These are phyloP conservation scores for Forbesichthys agassizii DNA, from an alignment of 2,113 vertebrate species.

Conservation along the genomic window DNA sequence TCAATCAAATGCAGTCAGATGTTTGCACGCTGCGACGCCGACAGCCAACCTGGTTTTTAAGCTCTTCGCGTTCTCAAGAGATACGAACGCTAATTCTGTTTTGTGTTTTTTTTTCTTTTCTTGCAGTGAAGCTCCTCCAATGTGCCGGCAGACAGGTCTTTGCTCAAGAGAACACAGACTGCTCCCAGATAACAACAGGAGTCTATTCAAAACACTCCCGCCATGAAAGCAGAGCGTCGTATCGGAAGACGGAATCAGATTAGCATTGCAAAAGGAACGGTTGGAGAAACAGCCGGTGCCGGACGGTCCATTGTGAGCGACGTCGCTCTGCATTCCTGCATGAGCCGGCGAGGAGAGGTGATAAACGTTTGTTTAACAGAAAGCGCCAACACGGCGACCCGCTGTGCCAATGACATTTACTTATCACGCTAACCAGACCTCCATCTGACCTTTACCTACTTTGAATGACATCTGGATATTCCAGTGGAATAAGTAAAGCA, in stretches of 20 bases:
- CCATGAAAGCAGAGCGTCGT: constrained; percentile 30
- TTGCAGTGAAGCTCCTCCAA: not conserved
- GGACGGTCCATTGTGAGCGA: constrained; percentile 61
- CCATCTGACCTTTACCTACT: constrained; percentile 78
- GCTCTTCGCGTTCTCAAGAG: not conserved
- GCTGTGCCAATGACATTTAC: constrained; percentile 73
- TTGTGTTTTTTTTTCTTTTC: not conserved
- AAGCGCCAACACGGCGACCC: constrained; percentile 54
- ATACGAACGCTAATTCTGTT: not conserved
- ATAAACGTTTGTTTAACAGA: constrained; percentile 74
- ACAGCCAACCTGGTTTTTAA: not conserved
- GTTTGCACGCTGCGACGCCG: constrained; percentile 11
- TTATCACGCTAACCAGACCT: constrained; percentile 73
- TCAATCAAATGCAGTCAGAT: constrained; percentile 39
- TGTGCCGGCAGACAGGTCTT: not conserved
- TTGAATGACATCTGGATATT: constrained; percentile 79
- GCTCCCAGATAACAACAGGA: constrained; percentile 31
- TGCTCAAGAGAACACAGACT: constrained; percentile 1
- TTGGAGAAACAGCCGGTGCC: constrained; percentile 9
- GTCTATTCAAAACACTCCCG: constrained; percentile 50
- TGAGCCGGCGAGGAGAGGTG: constrained; percentile 27
- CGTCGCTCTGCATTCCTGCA: constrained; percentile 32
- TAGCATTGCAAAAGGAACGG: constrained; percentile 66
- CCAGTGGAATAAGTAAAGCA: constrained; percentile 62
- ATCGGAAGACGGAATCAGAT: constrained; percentile 65